Evolutionary conservation across 1,140 invertebrate genomes (phyloP), one percentile per base, ranked within the genome.

Genomic region (Antheraea mylitta): DNA sequence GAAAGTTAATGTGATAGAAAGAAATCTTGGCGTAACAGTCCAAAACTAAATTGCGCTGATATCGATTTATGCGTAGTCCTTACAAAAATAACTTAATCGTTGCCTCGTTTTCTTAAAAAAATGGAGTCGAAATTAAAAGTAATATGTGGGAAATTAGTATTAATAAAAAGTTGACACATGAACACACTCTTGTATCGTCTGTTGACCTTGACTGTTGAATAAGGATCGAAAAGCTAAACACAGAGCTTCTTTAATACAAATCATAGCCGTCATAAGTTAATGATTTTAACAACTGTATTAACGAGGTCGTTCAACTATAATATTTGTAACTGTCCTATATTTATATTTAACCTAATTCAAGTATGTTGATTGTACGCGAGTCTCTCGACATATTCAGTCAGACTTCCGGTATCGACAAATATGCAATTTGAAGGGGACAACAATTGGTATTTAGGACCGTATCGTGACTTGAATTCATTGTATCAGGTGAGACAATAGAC

Each of bases 361-460:
- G 13, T 13, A 16, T 16, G 45, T 13, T n/a, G 45, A 53, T 53
- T 53, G 45, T 42, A 9, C 38, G 38, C 6, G 45, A 9, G 45
- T 13, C 45, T n/a, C 45, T 53, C 45, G 45, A 13, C 45, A 53
- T 16, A 53, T 53, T 53, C 16, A 48, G 45, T 11, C 45, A 53
- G 45, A 53, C 45, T 53, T 53, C 45, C 45, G 9, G 45, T 53
- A 53, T 53, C 45, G 45, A 53, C 45, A 16, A 53, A 53, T 53
- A 53, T 53, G 45, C 45, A 53, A 53, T 53, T 53, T 53, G 45
- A 53, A 53, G 45, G 45, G 45, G 45, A 53, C 45, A 53, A 53
- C 45, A 53, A 53, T 53, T 53, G 45, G 45, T 53, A 53, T 53
- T 53, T 53, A 53, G 45, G 45, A 53, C 45, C 11, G 45, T 53